Base-by-base conservation (phyloP, 1,140 invertebrate genomes). In the Cheumatopsyche charites region DNA sequence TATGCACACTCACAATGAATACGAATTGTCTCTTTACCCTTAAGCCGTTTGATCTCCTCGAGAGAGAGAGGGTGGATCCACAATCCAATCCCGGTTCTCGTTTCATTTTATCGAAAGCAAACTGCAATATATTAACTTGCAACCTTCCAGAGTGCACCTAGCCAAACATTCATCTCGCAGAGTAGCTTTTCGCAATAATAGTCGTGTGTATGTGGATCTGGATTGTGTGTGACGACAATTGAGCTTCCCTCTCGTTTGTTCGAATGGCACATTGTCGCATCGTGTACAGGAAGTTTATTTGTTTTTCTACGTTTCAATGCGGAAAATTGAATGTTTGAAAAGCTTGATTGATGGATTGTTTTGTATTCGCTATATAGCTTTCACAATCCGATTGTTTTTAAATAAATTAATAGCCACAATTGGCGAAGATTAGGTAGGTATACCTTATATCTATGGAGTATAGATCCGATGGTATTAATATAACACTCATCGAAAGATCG, bases 101-200 rank as follows among this genome's bases (percentile, higher is more conserved):
- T 68, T 68, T 68, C 66, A 58, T 68, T 68, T 68, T 68, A 68
- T 68, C 66, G 66, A 68, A 68, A 58, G 66, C 66, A 68, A 68
- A 68, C 66, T 68, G 66, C 66, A 68, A 68, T 68, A 68, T 68
- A 68, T 68, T 68, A 52, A 68, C 47, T 66, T 49, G 17, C 11
- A 49, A 45, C 41, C 62, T 68, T 36, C 47, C 41, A 21, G 25
- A 13, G 43, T 68, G 26, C 49, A 68, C 45, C 42, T 68, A 25
- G 29, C 25, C 26, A 29, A 68, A 55, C 49, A 68, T 68, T 68
- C 66, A 68, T 68, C 66, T 68, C 25, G 2, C 12, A 68, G 17
- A 68, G 42, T 68, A 55, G 42, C 29, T 68, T 23, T 23, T 26
- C 7, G 55, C 55, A 58, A 58, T 58, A 58, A 58, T 58, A 26